Evolutionary conservation across 1,140 invertebrate species (phyloP), one percentile per base, ranked within the genome.

Genomic region (Panagrolaimus sp.): DNA sequence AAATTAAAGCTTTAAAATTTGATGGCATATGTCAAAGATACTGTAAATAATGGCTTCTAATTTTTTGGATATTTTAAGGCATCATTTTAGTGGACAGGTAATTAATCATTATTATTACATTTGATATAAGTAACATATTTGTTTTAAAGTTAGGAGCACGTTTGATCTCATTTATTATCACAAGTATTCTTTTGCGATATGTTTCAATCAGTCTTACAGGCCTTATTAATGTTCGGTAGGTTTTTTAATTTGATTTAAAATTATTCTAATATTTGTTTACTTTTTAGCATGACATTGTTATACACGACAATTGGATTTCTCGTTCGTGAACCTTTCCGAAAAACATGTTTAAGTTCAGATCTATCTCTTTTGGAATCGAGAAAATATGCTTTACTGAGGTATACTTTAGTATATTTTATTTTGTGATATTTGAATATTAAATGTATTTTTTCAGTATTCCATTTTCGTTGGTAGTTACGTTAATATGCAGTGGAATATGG

Each of bases 171-270:
- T 76, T 76, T 62, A 28, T 68, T 17, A 75, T 79, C 68, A 78
- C 79, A 38, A 45, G 76, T 17, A 76, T 72, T 45, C 69, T 76
- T 15, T 24, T 76, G 14, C 63, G 75, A 4, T 24, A 64, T 55
- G 68, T 80, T n/a, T 68, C 76, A 47, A 47, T 64, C 8, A 73
- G 71, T 17, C 46, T 76, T 46, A 26, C 79, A 26, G 75, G 75
- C n/a, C 68, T 76, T 65, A 55, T 76, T 47, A 76, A 75, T 71
- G 75, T 76, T 26, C 62, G 76, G 73, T 75, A 28, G 17, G 52
- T 74, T 71, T 52, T 63, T 26, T 24, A 21, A 26, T 1, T 24
- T 17, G 12, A 8, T 28, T 65, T 47, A 24, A 43, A 14, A 24
- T n/a, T 15, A 43, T 38, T 67, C 17, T 45, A n/a, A 24, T n/a